These are phyloP conservation scores for Cacajao melanocephalus DNA, from an alignment of 2,797 vertebrate genomes.

Conservation along the genomic window DNA sequence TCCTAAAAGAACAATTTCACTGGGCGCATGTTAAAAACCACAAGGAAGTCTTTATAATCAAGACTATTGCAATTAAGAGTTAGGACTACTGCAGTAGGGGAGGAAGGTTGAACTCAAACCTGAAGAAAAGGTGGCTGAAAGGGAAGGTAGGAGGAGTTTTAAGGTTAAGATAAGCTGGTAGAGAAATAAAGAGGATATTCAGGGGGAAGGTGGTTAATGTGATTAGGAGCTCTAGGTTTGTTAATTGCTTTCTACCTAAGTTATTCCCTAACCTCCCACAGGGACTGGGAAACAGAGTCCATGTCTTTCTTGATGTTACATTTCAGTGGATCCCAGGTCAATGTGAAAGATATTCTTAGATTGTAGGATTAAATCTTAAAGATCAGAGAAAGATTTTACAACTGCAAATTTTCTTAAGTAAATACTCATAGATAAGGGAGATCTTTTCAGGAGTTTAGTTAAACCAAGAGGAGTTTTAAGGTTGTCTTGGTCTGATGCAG, in stretches of 20 bases:
- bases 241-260: neutral
- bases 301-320: neutral
- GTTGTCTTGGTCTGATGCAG: neutral
- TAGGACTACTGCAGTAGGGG: neutral
- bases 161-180: neutral
- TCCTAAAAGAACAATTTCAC: neutral
- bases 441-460: neutral
- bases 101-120: neutral
- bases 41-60: neutral
- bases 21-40: neutral
- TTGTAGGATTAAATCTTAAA: neutral
- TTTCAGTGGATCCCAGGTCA: neutral
- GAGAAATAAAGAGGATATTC: neutral
- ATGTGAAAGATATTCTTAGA: neutral
- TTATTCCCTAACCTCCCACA: neutral
- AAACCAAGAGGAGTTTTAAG: neutral
- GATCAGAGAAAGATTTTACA: neutral
- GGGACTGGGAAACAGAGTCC: neutral
- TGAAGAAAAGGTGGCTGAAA: neutral
- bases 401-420: neutral
- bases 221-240: neutral
- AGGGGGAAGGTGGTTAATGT: neutral
- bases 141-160: neutral
- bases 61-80: neutral
- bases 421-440: neutral